Conservation (phyloP, 2,888 invertebrate species). For the Heliconius ismenius region DNA sequence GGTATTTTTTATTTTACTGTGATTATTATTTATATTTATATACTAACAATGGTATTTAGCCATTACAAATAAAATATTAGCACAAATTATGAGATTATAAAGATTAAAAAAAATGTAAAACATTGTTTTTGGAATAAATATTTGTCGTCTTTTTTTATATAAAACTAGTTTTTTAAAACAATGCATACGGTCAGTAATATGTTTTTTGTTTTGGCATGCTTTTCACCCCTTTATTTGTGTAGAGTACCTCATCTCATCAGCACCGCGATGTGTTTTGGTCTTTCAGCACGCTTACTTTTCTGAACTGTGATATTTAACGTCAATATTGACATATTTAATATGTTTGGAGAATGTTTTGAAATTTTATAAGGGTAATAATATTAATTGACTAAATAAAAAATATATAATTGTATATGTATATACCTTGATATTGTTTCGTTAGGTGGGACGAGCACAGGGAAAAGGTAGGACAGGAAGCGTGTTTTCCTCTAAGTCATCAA, state of each 20-base stretch:
- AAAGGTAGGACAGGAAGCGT: slow-evolving; percentile 93
- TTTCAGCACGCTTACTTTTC: background rate
- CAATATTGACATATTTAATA: no score
- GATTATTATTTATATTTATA: background rate
- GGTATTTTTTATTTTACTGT: background rate
- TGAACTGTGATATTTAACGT: background rate
- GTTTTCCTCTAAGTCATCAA: slow-evolving; percentile 95
- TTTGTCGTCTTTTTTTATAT: background rate
- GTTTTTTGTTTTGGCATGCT: background rate
- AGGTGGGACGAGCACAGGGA: slow-evolving; percentile 77
- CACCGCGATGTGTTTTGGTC: background rate
- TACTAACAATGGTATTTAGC: background rate
- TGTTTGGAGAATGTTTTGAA: background rate
- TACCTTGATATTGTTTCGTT: slow-evolving; percentile 61
- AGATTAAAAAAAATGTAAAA: background rate
- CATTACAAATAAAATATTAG: background rate
- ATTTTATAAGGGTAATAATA: background rate
- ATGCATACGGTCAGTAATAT: slow-evolving; percentile 1
- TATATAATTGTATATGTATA: no score
- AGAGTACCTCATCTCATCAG: background rate
- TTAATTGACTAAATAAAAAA: background rate
- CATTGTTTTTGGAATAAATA: background rate
- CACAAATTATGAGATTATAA: background rate
- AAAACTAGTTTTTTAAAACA: background rate
- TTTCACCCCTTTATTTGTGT: background rate